Conservation (phyloP, 2,888 invertebrate species). For the Nemurella pictetii region DNA sequence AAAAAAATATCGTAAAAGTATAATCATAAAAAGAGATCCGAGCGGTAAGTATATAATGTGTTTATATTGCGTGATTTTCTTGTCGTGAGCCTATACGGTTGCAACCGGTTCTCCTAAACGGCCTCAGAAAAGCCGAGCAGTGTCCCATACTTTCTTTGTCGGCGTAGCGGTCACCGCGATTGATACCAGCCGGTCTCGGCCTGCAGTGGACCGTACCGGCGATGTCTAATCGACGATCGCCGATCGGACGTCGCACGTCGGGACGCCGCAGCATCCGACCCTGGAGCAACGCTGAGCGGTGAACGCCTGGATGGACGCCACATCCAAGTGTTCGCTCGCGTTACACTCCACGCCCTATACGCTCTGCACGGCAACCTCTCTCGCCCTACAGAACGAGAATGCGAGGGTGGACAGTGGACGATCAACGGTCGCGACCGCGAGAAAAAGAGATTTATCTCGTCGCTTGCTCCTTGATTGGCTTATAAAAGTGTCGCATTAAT, state of each 20-base stretch:
- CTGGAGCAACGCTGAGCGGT: not conserved
- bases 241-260: too few relatives aligned
- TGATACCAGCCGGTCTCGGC: not conserved
- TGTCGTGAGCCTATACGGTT: not conserved
- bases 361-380: too few relatives aligned
- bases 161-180: not conserved
- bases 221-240: not conserved
- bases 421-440: not conserved
- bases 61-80: not conserved
- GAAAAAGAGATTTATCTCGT: too few relatives aligned
- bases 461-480: not conserved
- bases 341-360: not conserved
- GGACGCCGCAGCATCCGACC: too few relatives aligned
- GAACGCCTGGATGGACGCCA: not conserved
- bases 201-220: not conserved
- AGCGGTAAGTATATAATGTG: not conserved
- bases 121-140: not conserved
- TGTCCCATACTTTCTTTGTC: not conserved
- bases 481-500: not conserved
- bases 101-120: not conserved
- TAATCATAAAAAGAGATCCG: not conserved
- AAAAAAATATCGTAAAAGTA: not conserved
- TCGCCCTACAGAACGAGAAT: too few relatives aligned
- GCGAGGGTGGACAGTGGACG: not conserved
- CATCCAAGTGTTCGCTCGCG: not conserved